A percentile compares a stretch with the other conserved stretches of the same genome.
Evolutionary conservation across 2,113 vertebrate genomes (phyloP).

Genomic region (Puffinus mauretanicus): DNA sequence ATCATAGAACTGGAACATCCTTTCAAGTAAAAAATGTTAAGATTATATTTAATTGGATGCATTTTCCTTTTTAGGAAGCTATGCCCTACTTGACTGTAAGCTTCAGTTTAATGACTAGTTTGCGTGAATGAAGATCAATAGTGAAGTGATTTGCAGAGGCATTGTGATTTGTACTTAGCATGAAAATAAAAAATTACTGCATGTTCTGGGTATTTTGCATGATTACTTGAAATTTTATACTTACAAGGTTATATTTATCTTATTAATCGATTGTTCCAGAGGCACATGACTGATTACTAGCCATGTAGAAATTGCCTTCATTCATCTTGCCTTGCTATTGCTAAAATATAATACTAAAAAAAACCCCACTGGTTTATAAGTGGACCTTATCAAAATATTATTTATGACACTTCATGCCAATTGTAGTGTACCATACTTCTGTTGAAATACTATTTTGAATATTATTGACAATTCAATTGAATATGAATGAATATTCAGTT

Average conservation of each 20-base stretch:
- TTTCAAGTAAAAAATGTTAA: constrained; percentile 14
- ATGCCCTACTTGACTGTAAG: neutral
- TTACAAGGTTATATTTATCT: neutral
- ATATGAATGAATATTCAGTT: neutral
- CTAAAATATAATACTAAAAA: neutral
- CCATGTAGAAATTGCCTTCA: neutral
- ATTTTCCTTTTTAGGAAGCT: neutral
- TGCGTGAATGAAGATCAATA: neutral
- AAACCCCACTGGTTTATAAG: neutral
- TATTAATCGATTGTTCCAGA: neutral
- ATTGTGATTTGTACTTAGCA: constrained; percentile 24
- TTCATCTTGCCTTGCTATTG: neutral
- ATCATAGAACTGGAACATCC: neutral
- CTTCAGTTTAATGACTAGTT: constrained; percentile 9
- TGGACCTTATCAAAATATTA: neutral
- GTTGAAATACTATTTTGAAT: neutral
- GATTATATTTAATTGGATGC: neutral
- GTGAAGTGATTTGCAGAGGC: neutral
- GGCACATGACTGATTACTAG: neutral
- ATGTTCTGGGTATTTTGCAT: neutral
- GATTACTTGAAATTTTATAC: neutral
- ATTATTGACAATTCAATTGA: neutral
- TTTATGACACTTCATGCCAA: neutral
- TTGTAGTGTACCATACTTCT: neutral
- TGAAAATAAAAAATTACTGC: neutral